A percentile compares a stretch with the other conserved stretches of the same genome.
Evolutionary conservation across 1,140 invertebrate species (phyloP).

Genomic region (Myzus persicae): DNA sequence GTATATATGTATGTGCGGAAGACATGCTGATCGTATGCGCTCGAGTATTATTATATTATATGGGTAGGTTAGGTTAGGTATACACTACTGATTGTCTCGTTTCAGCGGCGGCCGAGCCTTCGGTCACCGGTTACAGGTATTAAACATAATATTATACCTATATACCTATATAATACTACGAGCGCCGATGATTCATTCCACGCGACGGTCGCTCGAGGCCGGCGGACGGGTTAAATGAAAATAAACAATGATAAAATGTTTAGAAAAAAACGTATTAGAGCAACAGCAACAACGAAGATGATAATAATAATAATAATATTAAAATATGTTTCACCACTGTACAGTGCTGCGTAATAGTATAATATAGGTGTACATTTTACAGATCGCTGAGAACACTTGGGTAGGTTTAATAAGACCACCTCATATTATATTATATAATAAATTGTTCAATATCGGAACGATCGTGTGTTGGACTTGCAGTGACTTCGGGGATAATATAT

Average conservation of each 20-base stretch:
- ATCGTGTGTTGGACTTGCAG: not conserved
- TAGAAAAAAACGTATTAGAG: not conserved
- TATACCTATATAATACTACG: not conserved
- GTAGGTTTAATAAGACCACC: not conserved
- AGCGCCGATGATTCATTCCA: not conserved
- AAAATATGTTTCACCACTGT: not conserved
- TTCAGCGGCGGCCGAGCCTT: not conserved
- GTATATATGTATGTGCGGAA: not conserved
- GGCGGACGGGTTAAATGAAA: not conserved
- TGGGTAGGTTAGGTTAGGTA: too few species aligned
- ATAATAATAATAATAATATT: not conserved
- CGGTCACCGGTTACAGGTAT: not conserved
- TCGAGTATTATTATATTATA: not conserved
- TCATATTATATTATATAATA: not conserved
- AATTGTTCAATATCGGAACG: not conserved
- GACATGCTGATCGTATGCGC: not conserved
- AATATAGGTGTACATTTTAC: not conserved
- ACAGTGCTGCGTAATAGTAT: too few species aligned
- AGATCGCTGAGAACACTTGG: not conserved
- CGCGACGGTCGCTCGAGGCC: not conserved
- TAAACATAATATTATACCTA: too few species aligned
- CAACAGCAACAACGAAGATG: not conserved
- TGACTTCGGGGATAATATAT: not conserved
- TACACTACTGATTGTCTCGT: constrained; percentile 14
- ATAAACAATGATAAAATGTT: not conserved